These are phyloP conservation scores for Tenebrosternarchus preto DNA, from an alignment of 2,113 vertebrate genomes.

Conservation along the genomic window DNA sequence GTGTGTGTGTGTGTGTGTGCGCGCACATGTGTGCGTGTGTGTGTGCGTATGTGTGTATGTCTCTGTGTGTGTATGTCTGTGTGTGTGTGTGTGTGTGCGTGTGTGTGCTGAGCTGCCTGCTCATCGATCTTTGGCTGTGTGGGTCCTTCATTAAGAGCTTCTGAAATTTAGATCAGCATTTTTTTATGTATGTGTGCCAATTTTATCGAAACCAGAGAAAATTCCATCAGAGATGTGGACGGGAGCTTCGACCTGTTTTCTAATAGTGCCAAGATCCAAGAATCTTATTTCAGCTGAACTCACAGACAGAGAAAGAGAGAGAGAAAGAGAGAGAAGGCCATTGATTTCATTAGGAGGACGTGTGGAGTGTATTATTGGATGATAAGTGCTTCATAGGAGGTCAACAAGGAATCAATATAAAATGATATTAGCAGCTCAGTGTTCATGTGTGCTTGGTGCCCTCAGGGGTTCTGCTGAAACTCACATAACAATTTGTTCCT, in stretches of 20 bases:
- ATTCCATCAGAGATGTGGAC: slow-evolving; percentile 36
- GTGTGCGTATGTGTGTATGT: neutral
- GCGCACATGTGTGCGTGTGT: too few relatives aligned
- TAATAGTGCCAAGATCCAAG: slow-evolving; percentile 63
- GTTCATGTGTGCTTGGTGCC: neutral
- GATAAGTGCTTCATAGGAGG: slow-evolving; percentile 79
- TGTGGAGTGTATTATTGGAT: slow-evolving; percentile 79
- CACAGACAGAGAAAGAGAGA: slow-evolving; percentile 24
- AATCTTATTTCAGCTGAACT: slow-evolving; percentile 48
- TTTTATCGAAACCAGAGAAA: slow-evolving; percentile 49
- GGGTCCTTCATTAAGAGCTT: slow-evolving; percentile 23
- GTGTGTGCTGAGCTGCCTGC: neutral
- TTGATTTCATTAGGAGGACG: slow-evolving; percentile 81
- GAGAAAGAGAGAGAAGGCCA: slow-evolving; percentile 49
- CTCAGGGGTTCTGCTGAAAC: slow-evolving; percentile 56
- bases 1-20: neutral
- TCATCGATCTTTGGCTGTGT: neutral
- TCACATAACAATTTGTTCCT: slow-evolving; percentile 53
- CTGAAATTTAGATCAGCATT: slow-evolving; percentile 29
- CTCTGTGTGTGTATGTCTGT: too few relatives aligned
- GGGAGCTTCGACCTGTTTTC: slow-evolving; percentile 46
- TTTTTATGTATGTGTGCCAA: slow-evolving; percentile 18
- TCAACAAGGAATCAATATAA: slow-evolving; percentile 83
- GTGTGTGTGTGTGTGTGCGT: too few relatives aligned
- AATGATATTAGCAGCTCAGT: slow-evolving; percentile 75